Evolutionary conservation across 1,140 invertebrate species (phyloP).

Genomic region (Micrasema minimum): DNA sequence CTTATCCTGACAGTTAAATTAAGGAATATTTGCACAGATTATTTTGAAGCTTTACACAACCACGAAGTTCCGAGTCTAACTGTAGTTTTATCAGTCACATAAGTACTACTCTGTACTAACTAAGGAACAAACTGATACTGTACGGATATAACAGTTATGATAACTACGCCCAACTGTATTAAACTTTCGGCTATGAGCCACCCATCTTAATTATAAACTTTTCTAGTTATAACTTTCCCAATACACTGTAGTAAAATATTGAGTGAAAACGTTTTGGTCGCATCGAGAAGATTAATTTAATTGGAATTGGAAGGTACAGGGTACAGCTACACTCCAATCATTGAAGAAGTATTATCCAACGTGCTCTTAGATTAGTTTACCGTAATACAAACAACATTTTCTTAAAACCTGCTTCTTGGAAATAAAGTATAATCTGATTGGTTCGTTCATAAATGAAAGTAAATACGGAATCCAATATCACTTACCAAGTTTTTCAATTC

Average conservation of each 20-base stretch:
- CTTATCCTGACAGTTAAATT: too few relatives aligned
- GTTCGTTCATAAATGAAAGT: too few relatives aligned
- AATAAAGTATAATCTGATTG: too few relatives aligned
- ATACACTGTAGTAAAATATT: slow-evolving; percentile 9
- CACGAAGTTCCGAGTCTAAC: too few relatives aligned
- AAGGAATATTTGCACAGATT: too few relatives aligned
- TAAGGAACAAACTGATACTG: background rate
- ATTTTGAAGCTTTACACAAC: too few relatives aligned
- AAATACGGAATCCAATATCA: slow-evolving; percentile 18
- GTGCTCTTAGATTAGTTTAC: too few relatives aligned
- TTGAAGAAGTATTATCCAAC: background rate
- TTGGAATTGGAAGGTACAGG: background rate
- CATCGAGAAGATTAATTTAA: background rate
- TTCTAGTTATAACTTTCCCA: slow-evolving; percentile 23
- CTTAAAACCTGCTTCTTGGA: too few relatives aligned
- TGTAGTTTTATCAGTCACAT: too few relatives aligned
- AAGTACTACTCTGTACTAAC: too few relatives aligned
- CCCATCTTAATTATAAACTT: slow-evolving; percentile 25
- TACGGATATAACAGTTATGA: slow-evolving; percentile 7
- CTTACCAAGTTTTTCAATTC: slow-evolving; percentile 24
- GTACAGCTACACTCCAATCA: background rate
- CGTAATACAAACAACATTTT: too few relatives aligned
- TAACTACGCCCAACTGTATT: slow-evolving; percentile 9
- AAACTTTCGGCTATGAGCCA: background rate
- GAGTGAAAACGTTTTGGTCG: background rate